Base-by-base conservation (phyloP, 2,113 vertebrate species). In the Crypturellus undulatus region DNA sequence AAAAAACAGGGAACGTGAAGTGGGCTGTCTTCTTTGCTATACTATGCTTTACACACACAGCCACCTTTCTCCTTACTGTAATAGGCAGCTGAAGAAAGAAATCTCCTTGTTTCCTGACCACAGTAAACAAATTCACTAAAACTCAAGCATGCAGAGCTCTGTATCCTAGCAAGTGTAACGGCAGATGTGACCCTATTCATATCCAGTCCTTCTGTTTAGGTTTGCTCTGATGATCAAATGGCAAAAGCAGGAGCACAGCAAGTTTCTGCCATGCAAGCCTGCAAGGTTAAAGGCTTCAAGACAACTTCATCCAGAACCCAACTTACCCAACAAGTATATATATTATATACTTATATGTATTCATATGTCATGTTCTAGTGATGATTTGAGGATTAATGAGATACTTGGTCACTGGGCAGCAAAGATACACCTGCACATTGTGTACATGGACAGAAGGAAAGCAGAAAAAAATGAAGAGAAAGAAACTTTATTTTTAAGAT, bases 331-430 rank as follows among this genome's bases (percentile, higher is more conserved):
- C 38, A 38, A 38, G 38, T 38, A 38, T 38, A 38, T 38, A 38
- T 38, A 38, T 38, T 38, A 38, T 38, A 38, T 34, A 75, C 20
- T 84, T 79, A 42, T 65, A 70, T 38, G 38, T 32, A 43, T 28
- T 77, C 9, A 40, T 43, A 10, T 56, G 56, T 47, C 67, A 65
- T 92, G 84, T 62, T 64, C 32, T 84, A 2, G 47, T 81, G 87
- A 67, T 72, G 84, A 80, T 75, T 89, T 90, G 51, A 52, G 92
- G 38, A 69, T 30, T 85, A 63, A 94, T 92, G 59, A 93, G 65
- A 54, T 56, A 43, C 38, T 79, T 87, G 42, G 42, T 26, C 84
- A 76, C 43, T 45, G 17, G 51, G 17, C 70, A 86, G 7, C n/a
- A n/a, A 68, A 32, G 92, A 65, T 76, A 24, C 54, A 70, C 12